These are phyloP conservation scores for Polydrusus tereticollis DNA, from an alignment of 2,888 invertebrate genomes.

Conservation along the genomic window DNA sequence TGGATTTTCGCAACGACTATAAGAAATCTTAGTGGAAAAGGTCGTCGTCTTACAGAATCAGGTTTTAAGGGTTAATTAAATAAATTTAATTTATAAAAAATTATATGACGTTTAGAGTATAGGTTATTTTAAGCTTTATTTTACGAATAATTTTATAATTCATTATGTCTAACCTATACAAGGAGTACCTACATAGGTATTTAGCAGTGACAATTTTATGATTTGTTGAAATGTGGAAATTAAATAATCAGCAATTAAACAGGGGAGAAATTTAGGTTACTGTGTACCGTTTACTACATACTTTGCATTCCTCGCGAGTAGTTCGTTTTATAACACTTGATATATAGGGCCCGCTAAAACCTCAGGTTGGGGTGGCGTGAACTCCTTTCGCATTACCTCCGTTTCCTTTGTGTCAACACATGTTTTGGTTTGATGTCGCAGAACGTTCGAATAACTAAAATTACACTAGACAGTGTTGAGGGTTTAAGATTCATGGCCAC, in stretches of 20 bases:
- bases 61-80: too few species aligned
- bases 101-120: too few species aligned
- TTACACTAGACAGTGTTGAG: background rate
- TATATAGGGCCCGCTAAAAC: background rate
- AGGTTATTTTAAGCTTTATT: too few species aligned
- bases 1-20: too few species aligned
- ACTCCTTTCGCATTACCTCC: conserved; percentile 3
- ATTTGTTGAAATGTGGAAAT: too few species aligned
- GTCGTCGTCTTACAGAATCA: too few species aligned
- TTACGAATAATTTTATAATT: too few species aligned
- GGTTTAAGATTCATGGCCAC: background rate
- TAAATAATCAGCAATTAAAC: background rate
- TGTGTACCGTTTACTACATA: background rate
- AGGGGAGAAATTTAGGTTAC: background rate
- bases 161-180: too few species aligned
- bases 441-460: background rate
- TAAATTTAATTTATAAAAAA: too few species aligned
- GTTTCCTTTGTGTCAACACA: conserved; percentile 13
- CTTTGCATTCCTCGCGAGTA: background rate
- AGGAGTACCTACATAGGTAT: too few species aligned
- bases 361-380: conserved; percentile 6
- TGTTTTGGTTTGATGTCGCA: background rate
- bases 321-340: background rate
- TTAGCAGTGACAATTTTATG: too few species aligned
- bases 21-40: too few species aligned